A percentile compares a stretch with the other conserved stretches of the same genome.
These are phyloP conservation scores for Electrophaes corylata DNA, from an alignment of 2,888 invertebrate species.

Conservation along the genomic window DNA sequence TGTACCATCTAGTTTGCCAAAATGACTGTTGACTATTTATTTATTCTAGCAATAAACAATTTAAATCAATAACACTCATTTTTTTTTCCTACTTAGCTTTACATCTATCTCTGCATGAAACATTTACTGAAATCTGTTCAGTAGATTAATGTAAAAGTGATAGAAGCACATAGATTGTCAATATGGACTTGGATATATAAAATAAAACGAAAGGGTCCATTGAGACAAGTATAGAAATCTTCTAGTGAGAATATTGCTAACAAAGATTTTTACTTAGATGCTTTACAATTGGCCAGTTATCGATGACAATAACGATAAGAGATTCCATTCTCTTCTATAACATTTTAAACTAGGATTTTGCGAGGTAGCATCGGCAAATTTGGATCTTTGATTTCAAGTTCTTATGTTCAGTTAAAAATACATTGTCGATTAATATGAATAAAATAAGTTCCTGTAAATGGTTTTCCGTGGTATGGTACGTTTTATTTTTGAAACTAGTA, in stretches of 20 bases:
- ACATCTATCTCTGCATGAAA: background rate
- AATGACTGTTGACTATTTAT: constrained; percentile 44
- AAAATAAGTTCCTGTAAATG: too few relatives aligned
- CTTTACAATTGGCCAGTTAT: constrained; percentile 54
- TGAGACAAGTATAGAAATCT: background rate
- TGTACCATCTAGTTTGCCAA: constrained; percentile 23
- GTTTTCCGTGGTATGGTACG: too few relatives aligned
- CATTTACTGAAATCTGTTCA: background rate
- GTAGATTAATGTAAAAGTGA: too few relatives aligned
- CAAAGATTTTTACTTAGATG: constrained; percentile 47
- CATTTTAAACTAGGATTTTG: constrained; percentile 46
- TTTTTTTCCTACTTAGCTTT: background rate
- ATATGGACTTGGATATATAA: too few relatives aligned
- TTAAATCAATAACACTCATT: background rate
- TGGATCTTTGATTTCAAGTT: background rate
- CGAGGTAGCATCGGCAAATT: constrained; percentile 40
- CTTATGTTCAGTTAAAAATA: too few relatives aligned
- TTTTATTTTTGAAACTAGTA: too few relatives aligned
- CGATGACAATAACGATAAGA: constrained; percentile 61
- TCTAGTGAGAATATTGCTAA: constrained; percentile 5
- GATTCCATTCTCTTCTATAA: constrained; percentile 69
- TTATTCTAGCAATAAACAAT: constrained; percentile 57
- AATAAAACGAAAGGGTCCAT: background rate
- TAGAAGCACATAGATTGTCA: too few relatives aligned
- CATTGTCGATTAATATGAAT: too few relatives aligned